Evolutionary conservation across 1,140 invertebrate species (phyloP).

Genomic region (Druon quercuslanigerum): DNA sequence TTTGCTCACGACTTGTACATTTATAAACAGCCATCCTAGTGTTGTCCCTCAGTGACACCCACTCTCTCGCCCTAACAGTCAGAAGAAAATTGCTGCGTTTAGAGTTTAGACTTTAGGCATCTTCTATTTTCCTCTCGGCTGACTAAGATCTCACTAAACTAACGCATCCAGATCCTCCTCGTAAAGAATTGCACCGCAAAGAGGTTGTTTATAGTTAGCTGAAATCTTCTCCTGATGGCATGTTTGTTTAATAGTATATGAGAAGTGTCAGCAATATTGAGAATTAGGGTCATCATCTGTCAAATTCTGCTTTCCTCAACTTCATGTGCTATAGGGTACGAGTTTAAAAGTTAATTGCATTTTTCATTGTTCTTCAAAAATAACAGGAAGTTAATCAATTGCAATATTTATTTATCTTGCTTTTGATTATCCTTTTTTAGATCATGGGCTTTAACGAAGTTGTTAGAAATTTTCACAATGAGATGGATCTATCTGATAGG

Average conservation of each 20-base stretch:
- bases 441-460: no score
- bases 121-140: constrained; percentile 12
- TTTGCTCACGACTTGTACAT: constrained; percentile 7
- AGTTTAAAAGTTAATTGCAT: no score
- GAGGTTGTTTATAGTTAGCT: constrained; percentile 25
- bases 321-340: background rate
- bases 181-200: constrained; percentile 16
- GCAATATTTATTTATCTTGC: no score
- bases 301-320: background rate
- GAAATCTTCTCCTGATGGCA: constrained; percentile 13
- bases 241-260: constrained; percentile 11
- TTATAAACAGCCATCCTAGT: constrained; percentile 25
- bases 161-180: background rate
- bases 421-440: no score
- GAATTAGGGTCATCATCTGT: constrained; percentile 6
- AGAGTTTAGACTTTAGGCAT: background rate
- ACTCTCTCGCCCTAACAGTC: constrained; percentile 1
- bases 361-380: background rate
- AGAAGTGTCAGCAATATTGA: constrained; percentile 21
- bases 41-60: constrained; percentile 22
- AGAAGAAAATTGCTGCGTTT: constrained; percentile 18
- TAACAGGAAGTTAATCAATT: no score
- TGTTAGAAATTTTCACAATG: no score
- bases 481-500: no score
- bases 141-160: background rate